Evolutionary conservation across 2,888 invertebrate species (phyloP), one percentile per base, ranked within the genome.

Genomic region (Timema podura): DNA sequence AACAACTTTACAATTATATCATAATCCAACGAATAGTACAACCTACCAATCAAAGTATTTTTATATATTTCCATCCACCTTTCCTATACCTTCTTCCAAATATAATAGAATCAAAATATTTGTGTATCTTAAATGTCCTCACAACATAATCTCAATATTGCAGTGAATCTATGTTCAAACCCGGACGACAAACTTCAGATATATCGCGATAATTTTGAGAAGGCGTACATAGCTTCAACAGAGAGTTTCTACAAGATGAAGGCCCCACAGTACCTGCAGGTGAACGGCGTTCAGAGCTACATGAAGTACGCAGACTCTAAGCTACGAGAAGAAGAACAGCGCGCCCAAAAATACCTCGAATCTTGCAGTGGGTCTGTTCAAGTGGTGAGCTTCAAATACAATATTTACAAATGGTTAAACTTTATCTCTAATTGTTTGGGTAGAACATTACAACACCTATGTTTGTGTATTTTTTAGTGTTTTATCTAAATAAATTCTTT

Each of bases 231-330:
- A 78, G 92, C 93, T 80, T 93, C 96, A 57, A 98, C 98, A 0
- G 93, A 95, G 77, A 88, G 91, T 69, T 99, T 98, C 82, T 99
- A 99, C 82, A 81, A 90, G 77, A 84, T 93, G 10, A 96, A 97
- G 85, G 96, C 96, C 0, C 91, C 91, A 61, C 93, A 96, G 79
- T 94, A 96, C 79, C 85, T 98, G 72, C 87, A 89, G 74, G 85
- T 87, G 13, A 93, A 97, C 82, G 99, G 99, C 65, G 98, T 99
- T 0, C 93, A 96, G 79, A 92, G 92, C 72, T 99, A 98, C 80
- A 98, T 99, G 97, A 88, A 88, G 75, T 99, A 97, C 83, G 98
- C 98, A 7, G 98, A 98, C 80, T 85, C 89, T 68, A 96, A 98
- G 79, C 84, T 99, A 65, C 89, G 93, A 59, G 99, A 99, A 80